A percentile compares a stretch with the other conserved stretches of the same genome.
phyloP scores from a whole-genome alignment of 1,140 invertebrate genomes.

The Bombus sibiricus region DNA sequence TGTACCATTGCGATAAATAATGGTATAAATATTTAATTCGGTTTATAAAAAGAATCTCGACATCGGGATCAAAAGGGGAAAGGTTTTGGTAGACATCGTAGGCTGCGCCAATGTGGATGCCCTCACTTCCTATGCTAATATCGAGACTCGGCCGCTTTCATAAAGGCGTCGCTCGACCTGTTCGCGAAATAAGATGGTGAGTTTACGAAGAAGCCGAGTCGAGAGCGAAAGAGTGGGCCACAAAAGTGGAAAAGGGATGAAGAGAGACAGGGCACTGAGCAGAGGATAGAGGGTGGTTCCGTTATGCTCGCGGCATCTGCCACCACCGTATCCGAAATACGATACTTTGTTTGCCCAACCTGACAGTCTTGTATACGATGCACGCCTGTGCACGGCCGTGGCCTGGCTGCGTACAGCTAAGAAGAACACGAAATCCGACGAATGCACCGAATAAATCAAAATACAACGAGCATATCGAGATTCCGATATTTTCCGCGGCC shows the following conservation, averaged over 20 bases:
- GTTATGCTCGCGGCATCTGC: slow-evolving; percentile 75
- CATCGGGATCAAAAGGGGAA: neutral
- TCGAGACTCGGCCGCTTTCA: slow-evolving; percentile 59
- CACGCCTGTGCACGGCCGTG: slow-evolving; percentile 16
- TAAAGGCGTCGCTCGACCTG: slow-evolving; percentile 63
- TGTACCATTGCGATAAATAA: too few species aligned
- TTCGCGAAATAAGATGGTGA: slow-evolving; percentile 68
- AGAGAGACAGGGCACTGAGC: neutral
- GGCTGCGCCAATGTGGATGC: slow-evolving; percentile 15
- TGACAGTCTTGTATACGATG: slow-evolving; percentile 35
- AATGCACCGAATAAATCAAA: slow-evolving; percentile 76
- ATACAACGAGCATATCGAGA: slow-evolving; percentile 56
- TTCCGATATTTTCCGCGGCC: slow-evolving; percentile 32
- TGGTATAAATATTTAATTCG: neutral
- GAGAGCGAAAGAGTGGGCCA: neutral
- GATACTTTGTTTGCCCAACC: slow-evolving; percentile 71
- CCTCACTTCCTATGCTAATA: slow-evolving; percentile 68
- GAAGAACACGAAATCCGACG: slow-evolving; percentile 34
- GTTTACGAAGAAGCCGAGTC: slow-evolving; percentile 40
- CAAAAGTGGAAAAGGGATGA: neutral
- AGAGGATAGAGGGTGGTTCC: slow-evolving; percentile 37
- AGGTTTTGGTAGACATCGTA: neutral
- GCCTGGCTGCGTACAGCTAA: slow-evolving; percentile 8
- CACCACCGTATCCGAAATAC: slow-evolving; percentile 71
- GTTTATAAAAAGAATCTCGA: neutral